Conservation (phyloP, 2,113 vertebrate species). For the Pelmatolapia mariae region DNA sequence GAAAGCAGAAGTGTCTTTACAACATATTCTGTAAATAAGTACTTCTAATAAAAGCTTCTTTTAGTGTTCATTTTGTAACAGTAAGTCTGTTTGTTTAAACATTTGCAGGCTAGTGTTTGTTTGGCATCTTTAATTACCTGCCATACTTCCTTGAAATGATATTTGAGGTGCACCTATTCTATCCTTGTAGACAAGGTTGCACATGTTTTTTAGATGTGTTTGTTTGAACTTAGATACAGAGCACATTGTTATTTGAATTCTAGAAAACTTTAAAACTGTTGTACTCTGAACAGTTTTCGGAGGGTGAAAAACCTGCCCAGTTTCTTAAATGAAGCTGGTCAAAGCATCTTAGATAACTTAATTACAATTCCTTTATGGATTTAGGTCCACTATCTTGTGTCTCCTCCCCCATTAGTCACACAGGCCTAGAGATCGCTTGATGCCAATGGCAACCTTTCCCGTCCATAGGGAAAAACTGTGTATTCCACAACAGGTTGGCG, state of each 20-base stretch:
- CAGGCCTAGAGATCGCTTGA: background rate
- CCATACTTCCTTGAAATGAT: background rate
- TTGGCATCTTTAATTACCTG: background rate
- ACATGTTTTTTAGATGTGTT: background rate
- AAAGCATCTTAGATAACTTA: background rate
- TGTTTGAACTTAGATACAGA: background rate
- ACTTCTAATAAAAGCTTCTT: background rate
- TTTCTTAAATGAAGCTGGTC: background rate
- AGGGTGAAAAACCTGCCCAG: background rate
- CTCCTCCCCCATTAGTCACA: background rate
- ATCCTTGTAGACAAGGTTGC: background rate
- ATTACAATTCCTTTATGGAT: background rate
- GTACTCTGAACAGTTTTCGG: background rate
- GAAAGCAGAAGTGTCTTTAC: background rate
- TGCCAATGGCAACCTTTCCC: background rate
- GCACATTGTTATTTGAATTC: background rate
- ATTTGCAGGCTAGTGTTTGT: background rate
- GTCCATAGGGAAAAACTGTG: background rate
- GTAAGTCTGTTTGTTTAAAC: background rate
- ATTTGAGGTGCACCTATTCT: background rate
- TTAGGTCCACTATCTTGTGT: background rate
- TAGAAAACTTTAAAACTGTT: background rate
- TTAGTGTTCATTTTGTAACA: background rate
- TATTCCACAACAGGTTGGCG: background rate
- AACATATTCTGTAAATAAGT: background rate